Base-by-base conservation (phyloP, 2,888 invertebrate genomes). In the Lasius fuliginosus region DNA sequence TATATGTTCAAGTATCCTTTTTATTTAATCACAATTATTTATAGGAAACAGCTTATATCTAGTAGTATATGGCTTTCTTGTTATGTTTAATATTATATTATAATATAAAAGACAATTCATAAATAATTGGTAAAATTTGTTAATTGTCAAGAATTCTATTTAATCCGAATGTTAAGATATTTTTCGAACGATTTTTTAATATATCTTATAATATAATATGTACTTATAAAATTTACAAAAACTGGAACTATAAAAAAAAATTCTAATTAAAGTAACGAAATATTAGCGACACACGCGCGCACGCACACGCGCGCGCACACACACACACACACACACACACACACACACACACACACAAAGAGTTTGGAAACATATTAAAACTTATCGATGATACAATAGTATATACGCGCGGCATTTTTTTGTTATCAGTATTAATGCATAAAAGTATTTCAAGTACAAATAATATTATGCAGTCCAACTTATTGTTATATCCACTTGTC, bases 171-270 rank as follows among this genome's bases (percentile, higher is more conserved):
- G 2, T 49, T 49, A 49, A 18, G 18, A 49, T 49, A 49, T 18
- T 18, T 49, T 49, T 49, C 15, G 18, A 49, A 49, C 15, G 0
- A 42, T 46, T 18, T 46, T 46, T 49, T 1, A 64, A 64, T 0
- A 36, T 33, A n/a, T 64, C 3, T 18, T 5, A 46, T 46, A 18
- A 49, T 49, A 18, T 18, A 49, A 6, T 49, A 49, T 36, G 36
- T 40, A 64, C 40, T n/a, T 18, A 64, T 64, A 64, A 64, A 60
- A 60, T 56, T 62, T 62, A 62, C 4, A 62, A 30, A 62, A 23
- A 58, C 23, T 56, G 3, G 3, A 58, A 58, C 2, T 58, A 58
- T 58, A n/a, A 23, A 23, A 53, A 53, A 53, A 53, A 53, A 1
- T 49, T 49, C 6, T 18, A 18, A 49, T 18, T 49, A 49, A 18